Evolutionary conservation across 2,113 vertebrate species (phyloP), one percentile per base, ranked within the genome.

Genomic region (Neolamprologus falcicula): DNA sequence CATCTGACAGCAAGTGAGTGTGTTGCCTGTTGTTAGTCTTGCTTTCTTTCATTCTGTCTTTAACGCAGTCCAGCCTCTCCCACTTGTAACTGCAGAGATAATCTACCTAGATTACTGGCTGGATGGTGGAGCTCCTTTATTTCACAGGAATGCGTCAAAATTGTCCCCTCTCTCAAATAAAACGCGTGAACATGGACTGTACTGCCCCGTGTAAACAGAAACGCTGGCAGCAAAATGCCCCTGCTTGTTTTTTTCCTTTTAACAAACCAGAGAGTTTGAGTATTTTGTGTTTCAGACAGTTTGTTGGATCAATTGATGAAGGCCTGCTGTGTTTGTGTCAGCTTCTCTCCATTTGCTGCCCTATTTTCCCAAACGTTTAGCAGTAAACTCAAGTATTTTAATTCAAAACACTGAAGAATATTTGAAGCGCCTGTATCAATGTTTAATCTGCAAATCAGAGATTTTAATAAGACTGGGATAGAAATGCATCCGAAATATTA

Each of bases 1-100:
- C 92, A 90, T 88, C 92, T 91, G 93, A 95, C 93, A 94, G 87
- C 93, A 82, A 96, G 94, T 95, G 93, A 94, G 95, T 95, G 93
- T 90, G 88, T 81, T 85, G 88, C 93, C 73, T 88, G 87, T 86
- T 87, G 87, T 83, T 85, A 5, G 66, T 87, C 24, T 78, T 80
- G 52, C 86, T 89, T 92, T 85, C 90, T 91, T 92, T 94, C 82
- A 89, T 53, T 88, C 80, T 82, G 84, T 88, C 82, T 92, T 90
- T 83, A 83, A 85, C 31, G 52, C 81, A 85, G 79, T 79, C 79
- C 87, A 90, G 86, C 92, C 86, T 89, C 80, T 86, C 80, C 82
- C 87, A 85, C 50, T 86, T 86, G 88, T 85, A 86, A 91, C 79
- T 86, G 81, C 66, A 84, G 88, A 86, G 87, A 88, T 91, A 85